These are phyloP conservation scores for Hozukius guyotensis DNA, from an alignment of 2,797 vertebrate genomes.

Conservation along the genomic window DNA sequence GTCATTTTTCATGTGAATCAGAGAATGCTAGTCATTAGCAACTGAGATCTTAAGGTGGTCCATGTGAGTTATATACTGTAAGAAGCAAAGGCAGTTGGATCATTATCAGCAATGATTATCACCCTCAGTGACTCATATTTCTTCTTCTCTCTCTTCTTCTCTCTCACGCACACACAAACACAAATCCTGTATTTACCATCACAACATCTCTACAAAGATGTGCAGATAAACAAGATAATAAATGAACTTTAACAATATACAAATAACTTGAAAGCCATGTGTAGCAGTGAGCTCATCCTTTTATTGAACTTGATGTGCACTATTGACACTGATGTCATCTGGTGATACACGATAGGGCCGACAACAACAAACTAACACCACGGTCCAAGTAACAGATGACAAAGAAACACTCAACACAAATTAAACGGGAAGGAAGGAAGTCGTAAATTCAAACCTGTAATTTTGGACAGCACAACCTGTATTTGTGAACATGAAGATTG, in stretches of 20 bases:
- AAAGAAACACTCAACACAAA: conserved; percentile 12
- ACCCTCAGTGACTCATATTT: neutral
- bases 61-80: neutral
- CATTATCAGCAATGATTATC: neutral
- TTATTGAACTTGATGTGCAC: neutral
- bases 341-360: conserved; percentile 23
- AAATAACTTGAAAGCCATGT: conserved; percentile 18
- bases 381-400: conserved; percentile 8
- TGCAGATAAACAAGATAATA: neutral
- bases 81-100: neutral
- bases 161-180: neutral
- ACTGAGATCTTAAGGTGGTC: neutral
- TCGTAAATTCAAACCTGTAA: conserved; percentile 10
- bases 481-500: conserved; percentile 20
- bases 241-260: neutral
- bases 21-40: conserved; percentile 27
- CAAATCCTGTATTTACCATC: conserved; percentile 11
- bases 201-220: neutral
- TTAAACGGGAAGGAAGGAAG: conserved; percentile 19
- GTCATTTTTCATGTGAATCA: conserved; percentile 16
- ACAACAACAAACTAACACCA: conserved; percentile 27
- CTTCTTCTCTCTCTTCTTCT: neutral
- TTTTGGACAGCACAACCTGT: conserved; percentile 23
- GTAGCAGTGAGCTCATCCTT: conserved; percentile 48
- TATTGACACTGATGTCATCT: conserved; percentile 44